Conservation (phyloP, 2,888 invertebrate genomes). For the Mythimna pallens region DNA sequence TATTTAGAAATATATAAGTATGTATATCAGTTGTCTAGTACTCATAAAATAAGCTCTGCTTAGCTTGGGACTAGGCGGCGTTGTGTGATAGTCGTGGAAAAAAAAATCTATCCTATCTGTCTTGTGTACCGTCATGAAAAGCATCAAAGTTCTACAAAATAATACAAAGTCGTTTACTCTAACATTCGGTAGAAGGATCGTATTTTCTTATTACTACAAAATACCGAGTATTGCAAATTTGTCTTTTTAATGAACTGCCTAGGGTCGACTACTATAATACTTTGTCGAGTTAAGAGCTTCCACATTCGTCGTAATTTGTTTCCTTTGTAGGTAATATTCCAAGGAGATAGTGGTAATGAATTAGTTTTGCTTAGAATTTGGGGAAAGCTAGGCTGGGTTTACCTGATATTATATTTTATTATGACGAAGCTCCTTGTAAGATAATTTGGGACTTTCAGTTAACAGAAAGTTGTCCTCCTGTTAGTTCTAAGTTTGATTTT, state of each 20-base stretch:
- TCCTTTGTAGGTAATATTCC: conserved; percentile 29
- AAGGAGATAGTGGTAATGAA: conserved; percentile 29
- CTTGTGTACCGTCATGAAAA: neutral
- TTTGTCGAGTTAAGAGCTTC: conserved; percentile 40
- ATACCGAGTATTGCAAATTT: conserved; percentile 33
- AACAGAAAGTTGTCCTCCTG: neutral
- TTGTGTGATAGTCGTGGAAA: too few species aligned
- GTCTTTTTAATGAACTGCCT: conserved; percentile 42
- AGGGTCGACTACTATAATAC: conserved; percentile 90
- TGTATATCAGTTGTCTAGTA: too few species aligned
- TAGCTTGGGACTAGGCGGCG: too few species aligned
- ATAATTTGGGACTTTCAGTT: neutral
- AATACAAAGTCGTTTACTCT: conserved; percentile 1
- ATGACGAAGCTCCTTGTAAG: neutral
- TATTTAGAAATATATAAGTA: too few species aligned
- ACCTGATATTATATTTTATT: neutral
- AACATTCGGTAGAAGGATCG: conserved; percentile 15
- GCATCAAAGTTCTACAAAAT: neutral
- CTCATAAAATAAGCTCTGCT: too few species aligned
- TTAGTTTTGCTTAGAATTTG: conserved; percentile 32
- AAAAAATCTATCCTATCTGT: too few species aligned
- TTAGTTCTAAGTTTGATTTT: too few species aligned
- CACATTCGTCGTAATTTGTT: conserved; percentile 39
- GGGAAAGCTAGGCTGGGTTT: neutral
- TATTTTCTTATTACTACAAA: conserved; percentile 38